A percentile compares a stretch with the other conserved stretches of the same genome.
Evolutionary conservation across 2,113 vertebrate species (phyloP).

Genomic region (Greenwoodochromis staneri): DNA sequence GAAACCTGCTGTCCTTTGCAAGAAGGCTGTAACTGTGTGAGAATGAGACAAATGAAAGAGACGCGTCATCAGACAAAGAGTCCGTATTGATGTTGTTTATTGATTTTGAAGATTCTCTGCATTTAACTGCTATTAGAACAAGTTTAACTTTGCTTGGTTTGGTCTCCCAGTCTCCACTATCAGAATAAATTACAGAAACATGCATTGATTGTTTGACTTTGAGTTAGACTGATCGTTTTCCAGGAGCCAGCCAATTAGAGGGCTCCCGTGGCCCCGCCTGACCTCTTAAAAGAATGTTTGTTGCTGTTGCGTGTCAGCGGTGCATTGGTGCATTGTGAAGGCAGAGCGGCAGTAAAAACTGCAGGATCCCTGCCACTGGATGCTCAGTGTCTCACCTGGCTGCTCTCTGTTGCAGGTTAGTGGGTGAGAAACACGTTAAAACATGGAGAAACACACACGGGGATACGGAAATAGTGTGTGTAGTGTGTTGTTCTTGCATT

Average conservation of each 20-base stretch:
- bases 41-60: not conserved
- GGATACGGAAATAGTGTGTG: not conserved
- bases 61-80: not conserved
- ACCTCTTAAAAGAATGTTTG: not conserved
- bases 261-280: not conserved
- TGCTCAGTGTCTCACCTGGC: not conserved
- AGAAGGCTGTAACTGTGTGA: not conserved
- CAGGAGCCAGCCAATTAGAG: not conserved
- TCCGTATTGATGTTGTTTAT: not conserved
- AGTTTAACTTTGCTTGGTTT: not conserved
- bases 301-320: not conserved
- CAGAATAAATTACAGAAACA: not conserved
- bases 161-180: not conserved
- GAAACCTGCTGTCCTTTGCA: not conserved
- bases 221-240: not conserved
- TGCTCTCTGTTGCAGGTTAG: slow-evolving; percentile 23
- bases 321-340: not conserved
- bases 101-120: not conserved
- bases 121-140: not conserved
- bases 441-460: not conserved
- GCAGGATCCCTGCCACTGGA: not conserved
- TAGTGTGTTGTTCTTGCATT: not conserved
- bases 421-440: not conserved
- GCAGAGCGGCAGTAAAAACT: not conserved
- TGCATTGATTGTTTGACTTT: not conserved